Evolutionary conservation across 92 coral and sea anemone genomes (phyloP).

Genomic region (Porites rus): DNA sequence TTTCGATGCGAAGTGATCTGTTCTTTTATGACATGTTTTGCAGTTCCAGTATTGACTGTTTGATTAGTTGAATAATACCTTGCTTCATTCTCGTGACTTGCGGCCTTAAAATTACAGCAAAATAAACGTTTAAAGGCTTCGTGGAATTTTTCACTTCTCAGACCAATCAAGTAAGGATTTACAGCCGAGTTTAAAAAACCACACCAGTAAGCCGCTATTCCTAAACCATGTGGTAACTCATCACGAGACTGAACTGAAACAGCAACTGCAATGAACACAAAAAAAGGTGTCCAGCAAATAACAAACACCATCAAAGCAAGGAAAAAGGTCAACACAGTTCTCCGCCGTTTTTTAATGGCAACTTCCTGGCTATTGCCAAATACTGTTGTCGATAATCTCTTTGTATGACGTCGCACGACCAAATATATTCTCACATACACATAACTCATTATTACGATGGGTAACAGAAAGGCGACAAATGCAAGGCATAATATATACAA

Average conservation of each 20-base stretch:
- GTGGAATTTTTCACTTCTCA: slow-evolving; percentile 76
- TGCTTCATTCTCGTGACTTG: background rate
- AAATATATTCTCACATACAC: slow-evolving; percentile 67
- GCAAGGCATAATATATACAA: slow-evolving; percentile 72
- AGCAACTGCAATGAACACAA: slow-evolving; percentile 75
- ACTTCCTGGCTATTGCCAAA: slow-evolving; percentile 48
- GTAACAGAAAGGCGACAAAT: slow-evolving; percentile 69
- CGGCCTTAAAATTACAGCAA: slow-evolving; percentile 46
- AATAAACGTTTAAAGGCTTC: slow-evolving; percentile 53
- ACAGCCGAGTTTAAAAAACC: slow-evolving; percentile 84
- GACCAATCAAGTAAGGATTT: slow-evolving; percentile 86
- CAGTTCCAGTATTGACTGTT: background rate
- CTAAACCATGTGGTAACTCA: slow-evolving; percentile 80
- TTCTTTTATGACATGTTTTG: background rate
- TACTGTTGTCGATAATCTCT: slow-evolving; percentile 73
- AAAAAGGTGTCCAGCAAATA: slow-evolving; percentile 87
- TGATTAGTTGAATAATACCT: background rate
- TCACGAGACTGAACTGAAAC: slow-evolving; percentile 62
- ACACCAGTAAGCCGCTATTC: slow-evolving; percentile 86
- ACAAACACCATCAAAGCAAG: slow-evolving; percentile 81
- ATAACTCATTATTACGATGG: slow-evolving; percentile 74
- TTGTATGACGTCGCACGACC: slow-evolving; percentile 69
- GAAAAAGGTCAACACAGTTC: slow-evolving; percentile 77
- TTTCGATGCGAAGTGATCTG: background rate
- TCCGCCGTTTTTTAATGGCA: slow-evolving; percentile 58